Evolutionary conservation across 1,140 invertebrate genomes (phyloP).

Genomic region (Onthophagus taurus): DNA sequence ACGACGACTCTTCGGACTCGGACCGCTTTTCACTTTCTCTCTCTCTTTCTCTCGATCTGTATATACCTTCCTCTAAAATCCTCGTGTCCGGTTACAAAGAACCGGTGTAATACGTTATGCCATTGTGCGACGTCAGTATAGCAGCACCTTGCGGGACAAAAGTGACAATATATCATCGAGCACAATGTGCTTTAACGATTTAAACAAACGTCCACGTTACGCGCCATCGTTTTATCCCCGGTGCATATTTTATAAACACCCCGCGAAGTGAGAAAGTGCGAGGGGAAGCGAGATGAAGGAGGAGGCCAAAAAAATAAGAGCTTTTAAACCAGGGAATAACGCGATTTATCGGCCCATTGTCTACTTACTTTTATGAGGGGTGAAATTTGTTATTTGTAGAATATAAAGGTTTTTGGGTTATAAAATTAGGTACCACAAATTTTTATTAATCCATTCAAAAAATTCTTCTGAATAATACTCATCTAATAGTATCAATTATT

Average conservation of each 20-base stretch:
- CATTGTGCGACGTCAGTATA: constrained; percentile 28
- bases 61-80: no score
- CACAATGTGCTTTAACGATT: constrained; percentile 24
- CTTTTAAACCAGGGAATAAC: no score
- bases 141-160: constrained; percentile 30
- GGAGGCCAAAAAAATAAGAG: no score
- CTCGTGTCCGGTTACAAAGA: no score
- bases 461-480: constrained; percentile 2
- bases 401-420: constrained; percentile 6
- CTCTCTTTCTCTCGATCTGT: no score
- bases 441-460: constrained; percentile 8
- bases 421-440: constrained; percentile 9
- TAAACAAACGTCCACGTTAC: constrained; percentile 25
- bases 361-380: constrained; percentile 10
- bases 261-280: no score
- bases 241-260: constrained; percentile 18
- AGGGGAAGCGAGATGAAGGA: no score
- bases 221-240: constrained; percentile 18
- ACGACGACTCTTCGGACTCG: no score
- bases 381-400: constrained; percentile 12
- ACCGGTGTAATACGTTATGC: constrained; percentile 31
- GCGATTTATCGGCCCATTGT: constrained; percentile 7
- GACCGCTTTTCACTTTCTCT: no score
- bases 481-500: no score
- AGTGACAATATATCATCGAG: constrained; percentile 24